Evolutionary conservation across 2,113 vertebrate species (phyloP).

Genomic region (Elephas maximus): DNA sequence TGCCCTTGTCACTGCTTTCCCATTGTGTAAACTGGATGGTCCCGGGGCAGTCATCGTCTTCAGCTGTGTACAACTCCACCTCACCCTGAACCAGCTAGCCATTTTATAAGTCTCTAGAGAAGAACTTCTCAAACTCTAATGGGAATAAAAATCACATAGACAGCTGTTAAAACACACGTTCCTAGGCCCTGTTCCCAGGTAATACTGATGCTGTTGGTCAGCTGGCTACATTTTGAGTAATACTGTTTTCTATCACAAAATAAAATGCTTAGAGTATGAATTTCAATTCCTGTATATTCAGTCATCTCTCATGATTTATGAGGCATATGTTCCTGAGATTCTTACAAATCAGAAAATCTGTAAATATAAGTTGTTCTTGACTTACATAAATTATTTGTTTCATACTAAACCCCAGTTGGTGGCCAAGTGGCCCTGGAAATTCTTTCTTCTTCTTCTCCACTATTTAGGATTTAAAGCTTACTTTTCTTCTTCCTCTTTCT

Average conservation of each 20-base stretch:
- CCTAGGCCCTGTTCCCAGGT: neutral
- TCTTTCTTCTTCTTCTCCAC: neutral
- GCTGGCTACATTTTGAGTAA: constrained; percentile 19
- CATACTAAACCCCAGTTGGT: neutral
- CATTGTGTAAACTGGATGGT: neutral
- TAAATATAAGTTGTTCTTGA: constrained; percentile 11
- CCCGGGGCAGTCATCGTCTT: neutral
- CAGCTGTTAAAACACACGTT: constrained; percentile 21
- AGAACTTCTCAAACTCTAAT: constrained; percentile 9
- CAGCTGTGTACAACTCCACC: neutral
- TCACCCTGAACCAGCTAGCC: neutral
- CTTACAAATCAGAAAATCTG: constrained; percentile 49
- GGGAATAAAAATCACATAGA: constrained; percentile 39
- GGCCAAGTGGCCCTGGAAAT: constrained; percentile 6
- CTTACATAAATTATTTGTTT: constrained; percentile 38
- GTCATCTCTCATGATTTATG: neutral
- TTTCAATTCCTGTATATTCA: constrained; percentile 24
- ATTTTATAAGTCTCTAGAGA: constrained; percentile 32
- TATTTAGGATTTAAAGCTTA: neutral
- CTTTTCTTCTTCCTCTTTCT: neutral
- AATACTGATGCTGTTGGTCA: neutral
- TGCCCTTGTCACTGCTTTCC: constrained; percentile 16
- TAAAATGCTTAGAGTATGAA: constrained; percentile 35
- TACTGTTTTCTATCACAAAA: constrained; percentile 53
- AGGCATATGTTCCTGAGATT: constrained; percentile 33